Evolutionary conservation across 2,888 invertebrate genomes (phyloP).

Genomic region (Hyles lineata): DNA sequence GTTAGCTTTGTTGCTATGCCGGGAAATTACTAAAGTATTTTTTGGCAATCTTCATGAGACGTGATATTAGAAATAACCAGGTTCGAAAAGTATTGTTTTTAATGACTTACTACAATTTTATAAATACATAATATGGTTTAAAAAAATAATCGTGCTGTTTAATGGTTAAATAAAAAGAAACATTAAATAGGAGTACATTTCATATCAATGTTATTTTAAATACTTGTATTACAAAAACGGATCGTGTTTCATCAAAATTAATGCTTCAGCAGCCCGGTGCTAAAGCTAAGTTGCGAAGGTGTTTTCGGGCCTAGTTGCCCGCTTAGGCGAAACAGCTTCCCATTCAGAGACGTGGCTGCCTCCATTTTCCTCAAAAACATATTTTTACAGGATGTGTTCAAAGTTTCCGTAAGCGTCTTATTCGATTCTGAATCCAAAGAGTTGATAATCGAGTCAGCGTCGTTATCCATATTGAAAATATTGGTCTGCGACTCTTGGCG

Average conservation of each 20-base stretch:
- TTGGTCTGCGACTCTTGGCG: slow-evolving; percentile 77
- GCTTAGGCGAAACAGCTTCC: slow-evolving; percentile 70
- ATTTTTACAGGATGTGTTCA: slow-evolving; percentile 70
- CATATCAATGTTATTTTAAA: too few species aligned
- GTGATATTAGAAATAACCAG: too few species aligned
- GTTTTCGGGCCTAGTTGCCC: slow-evolving; percentile 63
- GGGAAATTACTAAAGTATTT: too few species aligned
- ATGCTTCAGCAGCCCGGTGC: slow-evolving; percentile 49
- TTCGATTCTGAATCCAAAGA: slow-evolving; percentile 71
- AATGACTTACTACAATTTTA: too few species aligned
- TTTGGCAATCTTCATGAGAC: too few species aligned
- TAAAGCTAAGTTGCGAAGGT: slow-evolving; percentile 68
- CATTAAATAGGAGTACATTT: too few species aligned
- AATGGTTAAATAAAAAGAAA: too few species aligned
- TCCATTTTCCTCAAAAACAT: slow-evolving; percentile 78
- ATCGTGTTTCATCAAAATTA: background rate
- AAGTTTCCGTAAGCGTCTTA: slow-evolving; percentile 72
- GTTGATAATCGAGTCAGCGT: slow-evolving; percentile 74
- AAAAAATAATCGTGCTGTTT: too few species aligned
- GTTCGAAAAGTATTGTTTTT: too few species aligned
- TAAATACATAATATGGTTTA: too few species aligned
- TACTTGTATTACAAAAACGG: too few species aligned
- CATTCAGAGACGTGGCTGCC: slow-evolving; percentile 73
- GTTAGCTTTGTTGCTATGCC: too few species aligned
- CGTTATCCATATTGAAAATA: slow-evolving; percentile 65